Base-by-base conservation (phyloP, 2,113 vertebrate genomes). In the Eublepharis macularius region DNA sequence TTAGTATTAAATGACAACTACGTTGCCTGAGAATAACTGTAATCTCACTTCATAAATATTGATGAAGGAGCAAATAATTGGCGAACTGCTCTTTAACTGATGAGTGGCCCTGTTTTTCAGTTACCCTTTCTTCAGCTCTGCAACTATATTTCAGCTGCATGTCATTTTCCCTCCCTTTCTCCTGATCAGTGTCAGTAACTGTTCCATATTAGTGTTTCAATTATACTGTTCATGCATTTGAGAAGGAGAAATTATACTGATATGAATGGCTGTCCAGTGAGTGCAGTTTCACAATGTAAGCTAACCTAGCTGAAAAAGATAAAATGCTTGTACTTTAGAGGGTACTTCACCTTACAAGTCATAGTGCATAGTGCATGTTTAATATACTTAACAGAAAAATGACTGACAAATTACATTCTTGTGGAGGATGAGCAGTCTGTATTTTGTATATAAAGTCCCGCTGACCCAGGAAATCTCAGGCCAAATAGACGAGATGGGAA, bases 21-120 rank as follows among this genome's bases (percentile, higher is more conserved):
- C n/a, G 10, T 91, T 85, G 47, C 63, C 39, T 45, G 45, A 24
- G 66, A 54, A 89, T 82, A 29, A 82, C 4, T 78, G 24, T 77
- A 39, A 83, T 88, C 9, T n/a, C 4, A 47, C 81, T 73, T 51
- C 72, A 85, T 89, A 82, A n/a, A 11, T 87, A 90, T 84, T 87
- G 76, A 86, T 87, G 81, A 83, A 63, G 60, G 80, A 39, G 39
- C n/a, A 32, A 17, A 32, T 26, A 85, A 79, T 26, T 17, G 86
- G 74, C 69, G 51, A 73, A 5, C 7, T 82, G 45, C 81, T 24
- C 2, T 41, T 0, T 2, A 2, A 1, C 54, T 49, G 9, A 2
- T 65, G 69, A 0, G 4, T 77, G 49, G 91, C 78, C 8, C 87
- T 70, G 10, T 2, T 16, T 77, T 78, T 47, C 1, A 21, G 76